Evolutionary conservation across 2,888 invertebrate species (phyloP), one percentile per base, ranked within the genome.

Genomic region (Dynastes maya): DNA sequence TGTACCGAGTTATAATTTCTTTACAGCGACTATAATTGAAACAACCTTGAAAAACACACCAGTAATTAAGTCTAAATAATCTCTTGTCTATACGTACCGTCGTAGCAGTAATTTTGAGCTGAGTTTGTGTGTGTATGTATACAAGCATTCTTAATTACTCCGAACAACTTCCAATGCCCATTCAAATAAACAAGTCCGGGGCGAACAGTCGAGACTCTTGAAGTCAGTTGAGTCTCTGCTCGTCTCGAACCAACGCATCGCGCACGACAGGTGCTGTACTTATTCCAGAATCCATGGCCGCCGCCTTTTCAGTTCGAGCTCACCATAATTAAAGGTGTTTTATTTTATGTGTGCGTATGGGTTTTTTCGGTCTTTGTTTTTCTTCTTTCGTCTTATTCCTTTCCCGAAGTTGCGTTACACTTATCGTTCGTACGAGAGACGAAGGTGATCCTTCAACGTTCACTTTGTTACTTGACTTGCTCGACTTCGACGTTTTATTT

Each of bases 41-140:
- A 67, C 40, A 67, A 22, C 45, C 45, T 67, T 22, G 40, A 67
- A 40, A 67, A 16, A 40, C 55, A 58, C 65, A 45, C 65, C 45
- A 37, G 40, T 67, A 67, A 67, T 67, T 67, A 67, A 67, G 65
- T 49, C 40, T 22, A 67, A 67, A 67, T 45, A 45, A 67, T 67
- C 55, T 22, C 22, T 40, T 67, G 22, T 67, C 40, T 37, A 22
- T 40, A 22, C 9, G 55, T 58, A 58, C 55, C 22, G 55, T 16
- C 55, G 55, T 58, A n/a, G 55, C n/a, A n/a, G 16, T 58, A 45
- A 45, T 45, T 45, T 58, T 22, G 16, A 58, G 22, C 55, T 22
- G 5, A 37, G 32, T 37, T 37, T 37, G 32, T 37, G 3, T 58
- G 45, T 45, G 45, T 45, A 11, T 45, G 22, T 58, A 58, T 22